phyloP scores from a whole-genome alignment of 1,140 invertebrate species.

The Drosophila pseudoananassae region DNA sequence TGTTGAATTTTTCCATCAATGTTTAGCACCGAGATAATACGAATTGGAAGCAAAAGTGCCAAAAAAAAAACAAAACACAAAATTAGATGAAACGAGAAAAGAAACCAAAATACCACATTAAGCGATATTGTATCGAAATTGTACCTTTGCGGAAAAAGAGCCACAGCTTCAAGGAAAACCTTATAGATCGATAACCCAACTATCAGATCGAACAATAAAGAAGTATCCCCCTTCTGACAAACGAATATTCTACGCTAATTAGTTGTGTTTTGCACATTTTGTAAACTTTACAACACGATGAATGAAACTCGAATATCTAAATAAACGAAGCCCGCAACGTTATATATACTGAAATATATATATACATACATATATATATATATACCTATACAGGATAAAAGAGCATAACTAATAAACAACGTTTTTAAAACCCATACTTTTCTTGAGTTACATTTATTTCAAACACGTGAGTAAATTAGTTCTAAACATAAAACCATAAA shows the following conservation, averaged over 20 bases:
- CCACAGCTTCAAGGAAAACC: conserved; percentile 23
- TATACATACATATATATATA: conserved; percentile 45
- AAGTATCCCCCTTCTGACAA: conserved; percentile 40
- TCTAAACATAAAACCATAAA: conserved; percentile 6
- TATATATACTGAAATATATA: conserved; percentile 53
- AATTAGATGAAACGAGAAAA: conserved; percentile 7
- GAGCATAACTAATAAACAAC: conserved; percentile 72
- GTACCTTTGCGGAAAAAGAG: conserved; percentile 54
- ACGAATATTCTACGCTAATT: conserved; percentile 55
- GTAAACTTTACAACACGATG: conserved; percentile 77
- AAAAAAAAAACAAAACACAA: conserved; percentile 40
- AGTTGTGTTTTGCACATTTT: conserved; percentile 82
- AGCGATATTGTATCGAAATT: conserved; percentile 49
- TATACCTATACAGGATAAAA: conserved; percentile 55
- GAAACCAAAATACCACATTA: conserved; percentile 23
- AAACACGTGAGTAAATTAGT: conserved; percentile 27
- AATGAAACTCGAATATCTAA: conserved; percentile 37
- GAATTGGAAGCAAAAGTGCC: conserved; percentile 61
- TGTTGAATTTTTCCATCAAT: conserved; percentile 78
- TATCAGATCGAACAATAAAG: conserved; percentile 54
- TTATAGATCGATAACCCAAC: conserved; percentile 29
- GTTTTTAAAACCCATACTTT: conserved; percentile 69
- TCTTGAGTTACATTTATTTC: conserved; percentile 35
- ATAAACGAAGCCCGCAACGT: conserved; percentile 48
- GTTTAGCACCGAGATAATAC: conserved; percentile 55